Evolutionary conservation across 2,797 vertebrate genomes (phyloP).

Genomic region (Orestias chungarensis): DNA sequence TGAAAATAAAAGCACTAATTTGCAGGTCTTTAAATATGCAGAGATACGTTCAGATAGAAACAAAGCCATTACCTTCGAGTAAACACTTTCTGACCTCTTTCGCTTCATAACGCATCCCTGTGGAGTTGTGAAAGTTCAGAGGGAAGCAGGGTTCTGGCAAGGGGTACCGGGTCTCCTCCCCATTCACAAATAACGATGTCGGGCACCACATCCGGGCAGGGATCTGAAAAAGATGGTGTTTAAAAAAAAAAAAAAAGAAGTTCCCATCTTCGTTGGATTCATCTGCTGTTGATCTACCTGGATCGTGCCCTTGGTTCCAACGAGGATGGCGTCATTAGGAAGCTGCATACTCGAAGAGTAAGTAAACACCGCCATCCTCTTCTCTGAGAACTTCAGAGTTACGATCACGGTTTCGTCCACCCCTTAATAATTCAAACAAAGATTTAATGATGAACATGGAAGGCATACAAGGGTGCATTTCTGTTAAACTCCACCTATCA

Average conservation of each 20-base stretch:
- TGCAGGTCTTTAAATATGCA: neutral
- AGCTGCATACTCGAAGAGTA: conserved; percentile 71
- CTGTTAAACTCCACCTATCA: neutral
- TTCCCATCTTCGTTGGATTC: neutral
- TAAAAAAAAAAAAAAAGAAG: neutral
- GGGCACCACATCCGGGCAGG: conserved; percentile 83
- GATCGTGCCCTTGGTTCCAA: conserved; percentile 82
- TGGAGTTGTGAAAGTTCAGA: conserved; percentile 79
- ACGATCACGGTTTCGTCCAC: conserved; percentile 83
- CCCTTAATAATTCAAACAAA: conserved; percentile 59
- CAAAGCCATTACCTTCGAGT: conserved; percentile 73
- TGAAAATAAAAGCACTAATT: neutral
- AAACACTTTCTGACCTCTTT: conserved; percentile 87
- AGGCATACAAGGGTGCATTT: neutral
- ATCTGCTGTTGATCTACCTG: conserved; percentile 63
- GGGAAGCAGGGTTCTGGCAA: conserved; percentile 74
- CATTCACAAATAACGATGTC: conserved; percentile 78
- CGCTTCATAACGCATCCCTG: conserved; percentile 86
- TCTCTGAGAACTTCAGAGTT: conserved; percentile 82
- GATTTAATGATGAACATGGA: too few species aligned
- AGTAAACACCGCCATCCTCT: conserved; percentile 80
- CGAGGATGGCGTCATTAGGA: conserved; percentile 76
- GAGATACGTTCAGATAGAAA: neutral
- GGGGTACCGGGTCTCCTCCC: conserved; percentile 72
- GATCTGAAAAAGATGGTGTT: conserved; percentile 68